phyloP scores from a whole-genome alignment of 2,797 vertebrate species.

The Apodemus agrarius region DNA sequence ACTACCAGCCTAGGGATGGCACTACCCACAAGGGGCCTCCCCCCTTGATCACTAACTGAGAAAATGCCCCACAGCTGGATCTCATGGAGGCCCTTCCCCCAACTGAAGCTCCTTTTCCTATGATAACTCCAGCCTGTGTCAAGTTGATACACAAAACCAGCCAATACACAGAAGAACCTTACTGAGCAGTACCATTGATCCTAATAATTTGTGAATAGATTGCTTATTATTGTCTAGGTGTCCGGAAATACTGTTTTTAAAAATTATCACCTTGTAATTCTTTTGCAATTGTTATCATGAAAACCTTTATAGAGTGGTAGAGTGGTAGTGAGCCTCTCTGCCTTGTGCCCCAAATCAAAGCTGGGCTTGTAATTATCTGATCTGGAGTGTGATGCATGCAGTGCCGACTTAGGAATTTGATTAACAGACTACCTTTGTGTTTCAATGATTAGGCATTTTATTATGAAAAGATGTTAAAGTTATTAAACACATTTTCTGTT shows the following conservation, averaged over 20 bases:
- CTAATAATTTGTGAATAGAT: slow-evolving; percentile 15
- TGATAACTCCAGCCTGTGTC: no score
- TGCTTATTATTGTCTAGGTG: not conserved
- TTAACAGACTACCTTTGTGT: not conserved
- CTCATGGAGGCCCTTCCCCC: no score
- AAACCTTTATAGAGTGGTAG: not conserved
- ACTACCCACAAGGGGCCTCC: no score
- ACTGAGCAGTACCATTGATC: not conserved
- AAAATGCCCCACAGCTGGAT: no score
- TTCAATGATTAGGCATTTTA: slow-evolving; percentile 9
- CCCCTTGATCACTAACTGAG: no score
- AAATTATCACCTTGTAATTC: slow-evolving; percentile 11
- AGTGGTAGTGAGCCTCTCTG: not conserved
- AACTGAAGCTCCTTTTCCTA: no score
- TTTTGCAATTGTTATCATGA: not conserved
- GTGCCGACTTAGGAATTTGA: not conserved
- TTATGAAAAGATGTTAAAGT: not conserved
- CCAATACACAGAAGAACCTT: not conserved
- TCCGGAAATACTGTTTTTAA: not conserved
- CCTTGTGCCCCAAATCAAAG: not conserved
- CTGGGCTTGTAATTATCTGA: not conserved
- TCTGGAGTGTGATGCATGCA: not conserved
- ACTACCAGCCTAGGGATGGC: no score
- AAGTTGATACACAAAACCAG: no score
- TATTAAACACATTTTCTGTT: slow-evolving; percentile 19